Evolutionary conservation across 1,140 invertebrate genomes (phyloP).

Genomic region (Diorhabda carinulata): DNA sequence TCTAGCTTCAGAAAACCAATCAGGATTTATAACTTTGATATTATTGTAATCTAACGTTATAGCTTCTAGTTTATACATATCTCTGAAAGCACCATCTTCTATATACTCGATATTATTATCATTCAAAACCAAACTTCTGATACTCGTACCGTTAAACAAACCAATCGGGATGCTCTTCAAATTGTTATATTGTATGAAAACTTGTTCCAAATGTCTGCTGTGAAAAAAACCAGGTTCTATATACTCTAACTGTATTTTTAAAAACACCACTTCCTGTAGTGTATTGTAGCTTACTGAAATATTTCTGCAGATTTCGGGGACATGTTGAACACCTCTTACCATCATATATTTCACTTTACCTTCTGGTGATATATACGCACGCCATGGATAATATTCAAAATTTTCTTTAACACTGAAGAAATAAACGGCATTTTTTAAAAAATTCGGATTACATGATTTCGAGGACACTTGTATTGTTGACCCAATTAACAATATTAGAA

Average conservation of each 20-base stretch:
- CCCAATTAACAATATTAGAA: not conserved
- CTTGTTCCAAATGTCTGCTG: slow-evolving; percentile 6
- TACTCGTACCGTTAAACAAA: slow-evolving; percentile 13
- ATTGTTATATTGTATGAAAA: slow-evolving; percentile 11
- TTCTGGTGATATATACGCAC: not conserved
- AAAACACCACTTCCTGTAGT: slow-evolving; percentile 5
- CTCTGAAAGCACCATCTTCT: slow-evolving; percentile 8
- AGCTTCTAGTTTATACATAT: slow-evolving; percentile 16
- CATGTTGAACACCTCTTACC: slow-evolving; percentile 1
- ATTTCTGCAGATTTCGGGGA: slow-evolving; percentile 8
- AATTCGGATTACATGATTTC: slow-evolving; percentile 5
- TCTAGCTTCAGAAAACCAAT: slow-evolving; percentile 12
- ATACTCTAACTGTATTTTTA: slow-evolving; percentile 8
- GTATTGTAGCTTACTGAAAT: not conserved
- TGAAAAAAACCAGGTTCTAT: slow-evolving; percentile 16
- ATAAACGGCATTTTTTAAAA: not conserved
- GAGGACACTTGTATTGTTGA: not conserved
- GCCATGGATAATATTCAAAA: slow-evolving; percentile 14
- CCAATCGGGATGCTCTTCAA: slow-evolving; percentile 6
- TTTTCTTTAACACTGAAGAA: slow-evolving; percentile 1
- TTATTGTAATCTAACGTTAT: slow-evolving; percentile 18
- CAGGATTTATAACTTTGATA: not conserved
- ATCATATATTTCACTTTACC: slow-evolving; percentile 8
- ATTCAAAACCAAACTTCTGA: slow-evolving; percentile 15
- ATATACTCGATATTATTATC: slow-evolving; percentile 14